phyloP scores from a whole-genome alignment of 2,888 invertebrate genomes.

The Malacosoma neustria region DNA sequence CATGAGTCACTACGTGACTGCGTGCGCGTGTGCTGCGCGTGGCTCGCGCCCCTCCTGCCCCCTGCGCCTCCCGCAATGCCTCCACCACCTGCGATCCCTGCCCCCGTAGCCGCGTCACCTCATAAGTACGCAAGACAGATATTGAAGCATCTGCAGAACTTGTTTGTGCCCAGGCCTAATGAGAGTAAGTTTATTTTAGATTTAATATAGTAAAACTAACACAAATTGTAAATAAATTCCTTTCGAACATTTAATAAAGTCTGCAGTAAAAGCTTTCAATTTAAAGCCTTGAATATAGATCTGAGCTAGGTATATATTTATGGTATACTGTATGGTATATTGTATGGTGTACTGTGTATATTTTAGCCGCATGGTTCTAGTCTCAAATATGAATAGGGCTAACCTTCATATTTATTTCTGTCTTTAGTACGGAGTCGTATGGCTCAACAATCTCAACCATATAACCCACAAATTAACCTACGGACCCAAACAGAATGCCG shows the following conservation, averaged over 20 bases:
- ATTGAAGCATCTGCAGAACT: slow-evolving; percentile 93
- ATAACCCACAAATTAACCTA: slow-evolving; percentile 2
- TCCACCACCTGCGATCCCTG: slow-evolving; percentile 91
- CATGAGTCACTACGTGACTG: slow-evolving; percentile 97
- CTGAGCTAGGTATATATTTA: too few relatives aligned
- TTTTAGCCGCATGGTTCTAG: too few relatives aligned
- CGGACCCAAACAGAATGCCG: slow-evolving; percentile 3
- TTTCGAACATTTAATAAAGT: too few relatives aligned
- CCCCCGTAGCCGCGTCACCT: slow-evolving; percentile 91
- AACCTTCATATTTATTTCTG: too few relatives aligned
- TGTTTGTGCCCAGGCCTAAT: slow-evolving; percentile 94
- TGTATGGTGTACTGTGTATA: too few relatives aligned
- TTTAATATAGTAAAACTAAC: not conserved
- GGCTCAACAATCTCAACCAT: slow-evolving; percentile 7
- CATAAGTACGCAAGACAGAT: slow-evolving; percentile 93
- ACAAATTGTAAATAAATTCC: too few relatives aligned
- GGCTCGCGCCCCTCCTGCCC: slow-evolving; percentile 91
- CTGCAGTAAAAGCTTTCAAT: too few relatives aligned
- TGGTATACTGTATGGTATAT: too few relatives aligned
- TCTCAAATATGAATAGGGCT: too few relatives aligned
- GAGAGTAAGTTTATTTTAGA: slow-evolving; percentile 82
- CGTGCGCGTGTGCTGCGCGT: slow-evolving; percentile 97
- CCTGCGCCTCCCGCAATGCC: slow-evolving; percentile 90
- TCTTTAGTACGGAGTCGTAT: too few relatives aligned
- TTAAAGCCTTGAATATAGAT: too few relatives aligned